Evolutionary conservation across 2,888 invertebrate genomes (phyloP).

Genomic region (Melanotus villosus): DNA sequence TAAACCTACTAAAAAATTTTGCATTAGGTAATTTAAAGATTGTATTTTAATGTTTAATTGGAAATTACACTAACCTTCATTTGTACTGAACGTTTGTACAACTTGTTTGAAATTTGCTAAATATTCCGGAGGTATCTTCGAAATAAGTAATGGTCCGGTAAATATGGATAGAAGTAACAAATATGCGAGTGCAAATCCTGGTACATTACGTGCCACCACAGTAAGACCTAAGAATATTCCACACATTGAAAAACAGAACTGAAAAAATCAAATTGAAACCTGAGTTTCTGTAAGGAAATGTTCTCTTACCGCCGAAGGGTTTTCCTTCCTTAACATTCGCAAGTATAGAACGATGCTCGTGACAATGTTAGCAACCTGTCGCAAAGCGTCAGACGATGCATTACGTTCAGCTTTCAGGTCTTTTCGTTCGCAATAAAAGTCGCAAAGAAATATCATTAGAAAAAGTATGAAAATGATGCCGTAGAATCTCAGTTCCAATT

Average conservation of each 20-base stretch:
- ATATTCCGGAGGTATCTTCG: slow-evolving; percentile 57
- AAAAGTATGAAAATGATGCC: slow-evolving; percentile 64
- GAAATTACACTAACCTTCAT: slow-evolving; percentile 57
- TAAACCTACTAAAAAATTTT: no score
- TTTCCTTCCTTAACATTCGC: slow-evolving; percentile 61
- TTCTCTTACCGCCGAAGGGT: slow-evolving; percentile 65
- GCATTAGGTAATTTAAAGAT: slow-evolving; percentile 46
- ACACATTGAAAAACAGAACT: slow-evolving; percentile 66
- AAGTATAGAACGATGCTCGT: slow-evolving; percentile 54
- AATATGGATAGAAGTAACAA: slow-evolving; percentile 57
- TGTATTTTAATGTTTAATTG: no score
- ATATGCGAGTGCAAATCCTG: slow-evolving; percentile 62
- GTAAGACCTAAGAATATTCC: slow-evolving; percentile 61
- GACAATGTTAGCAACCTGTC: slow-evolving; percentile 52
- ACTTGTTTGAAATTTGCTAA: slow-evolving; percentile 49
- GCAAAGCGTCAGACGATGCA: slow-evolving; percentile 53
- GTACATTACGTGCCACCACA: slow-evolving; percentile 62
- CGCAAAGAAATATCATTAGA: slow-evolving; percentile 60
- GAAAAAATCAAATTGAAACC: slow-evolving; percentile 48
- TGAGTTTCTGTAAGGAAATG: slow-evolving; percentile 6
- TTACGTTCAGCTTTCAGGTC: slow-evolving; percentile 49
- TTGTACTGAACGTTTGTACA: slow-evolving; percentile 52
- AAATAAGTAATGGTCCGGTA: slow-evolving; percentile 57
- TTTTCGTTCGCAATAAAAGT: slow-evolving; percentile 55
- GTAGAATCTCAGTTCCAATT: slow-evolving; percentile 66